phyloP scores from a whole-genome alignment of 2,888 invertebrate genomes.

The Phalera bucephala region DNA sequence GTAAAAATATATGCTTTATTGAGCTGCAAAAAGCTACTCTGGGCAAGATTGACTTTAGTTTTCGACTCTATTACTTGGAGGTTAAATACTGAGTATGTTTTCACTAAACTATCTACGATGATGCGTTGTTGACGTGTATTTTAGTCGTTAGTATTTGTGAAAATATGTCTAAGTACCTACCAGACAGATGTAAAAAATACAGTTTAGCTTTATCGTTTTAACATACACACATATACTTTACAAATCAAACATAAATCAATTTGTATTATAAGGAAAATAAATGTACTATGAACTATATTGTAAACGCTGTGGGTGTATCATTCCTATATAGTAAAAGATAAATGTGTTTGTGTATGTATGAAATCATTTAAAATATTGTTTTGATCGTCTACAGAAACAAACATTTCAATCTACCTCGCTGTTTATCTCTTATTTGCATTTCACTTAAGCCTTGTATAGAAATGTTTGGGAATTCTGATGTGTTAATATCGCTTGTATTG shows the following conservation, averaged over 20 bases:
- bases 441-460: slow-evolving; percentile 31
- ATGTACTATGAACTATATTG: slow-evolving; percentile 29
- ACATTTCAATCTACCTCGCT: slow-evolving; percentile 65
- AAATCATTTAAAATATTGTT: slow-evolving; percentile 18
- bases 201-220: slow-evolving; percentile 9
- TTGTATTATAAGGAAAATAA: slow-evolving; percentile 18
- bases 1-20: slow-evolving; percentile 42
- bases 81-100: slow-evolving; percentile 10
- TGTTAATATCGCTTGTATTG: slow-evolving; percentile 30
- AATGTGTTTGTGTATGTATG: slow-evolving; percentile 29
- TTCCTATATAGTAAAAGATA: slow-evolving; percentile 41
- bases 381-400: slow-evolving; percentile 40
- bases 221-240: slow-evolving; percentile 3
- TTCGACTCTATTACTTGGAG: slow-evolving; percentile 9
- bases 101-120: slow-evolving; percentile 3
- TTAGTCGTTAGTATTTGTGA: not conserved
- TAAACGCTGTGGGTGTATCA: slow-evolving; percentile 31
- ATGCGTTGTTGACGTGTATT: slow-evolving; percentile 13
- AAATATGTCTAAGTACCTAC: slow-evolving; percentile 6
- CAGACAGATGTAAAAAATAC: slow-evolving; percentile 10
- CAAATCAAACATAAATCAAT: slow-evolving; percentile 21
- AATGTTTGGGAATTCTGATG: slow-evolving; percentile 31
- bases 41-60: slow-evolving; percentile 12
- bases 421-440: slow-evolving; percentile 51
- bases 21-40: slow-evolving; percentile 27